Conservation (phyloP, 2,888 invertebrate species). For the Noctua janthina region DNA sequence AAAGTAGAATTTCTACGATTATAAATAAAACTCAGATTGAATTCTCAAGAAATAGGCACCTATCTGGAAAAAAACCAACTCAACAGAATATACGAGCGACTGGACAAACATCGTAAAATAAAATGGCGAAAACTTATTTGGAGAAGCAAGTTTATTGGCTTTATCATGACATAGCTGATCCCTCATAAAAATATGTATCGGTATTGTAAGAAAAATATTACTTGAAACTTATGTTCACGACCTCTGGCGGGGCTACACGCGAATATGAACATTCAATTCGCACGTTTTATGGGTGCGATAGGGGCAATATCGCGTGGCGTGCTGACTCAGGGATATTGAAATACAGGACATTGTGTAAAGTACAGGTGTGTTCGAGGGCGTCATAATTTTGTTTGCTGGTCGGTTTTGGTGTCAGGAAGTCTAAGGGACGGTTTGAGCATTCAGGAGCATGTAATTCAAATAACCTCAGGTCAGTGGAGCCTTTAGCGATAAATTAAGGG, state of each 20-base stretch:
- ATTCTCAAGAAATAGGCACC: constrained; percentile 24
- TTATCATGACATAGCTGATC: constrained; percentile 87
- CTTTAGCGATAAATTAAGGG: constrained; percentile 30
- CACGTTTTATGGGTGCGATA: constrained; percentile 73
- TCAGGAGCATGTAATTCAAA: constrained; percentile 64
- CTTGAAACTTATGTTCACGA: constrained; percentile 74
- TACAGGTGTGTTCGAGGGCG: constrained; percentile 77
- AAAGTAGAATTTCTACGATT: background rate
- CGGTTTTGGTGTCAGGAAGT: constrained; percentile 68
- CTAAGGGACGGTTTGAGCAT: constrained; percentile 60
- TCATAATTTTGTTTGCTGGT: constrained; percentile 70
- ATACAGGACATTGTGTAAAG: constrained; percentile 75
- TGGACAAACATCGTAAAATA: constrained; percentile 85
- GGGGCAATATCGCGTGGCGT: constrained; percentile 75
- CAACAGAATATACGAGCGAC: constrained; percentile 72
- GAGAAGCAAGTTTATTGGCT: constrained; percentile 84
- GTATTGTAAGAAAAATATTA: constrained; percentile 84
- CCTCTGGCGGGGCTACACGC: constrained; percentile 70
- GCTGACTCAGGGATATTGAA: constrained; percentile 78
- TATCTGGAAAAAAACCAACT: constrained; percentile 21
- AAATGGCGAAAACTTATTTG: constrained; percentile 85
- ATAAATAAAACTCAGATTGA: constrained; percentile 16
- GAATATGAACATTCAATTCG: constrained; percentile 79
- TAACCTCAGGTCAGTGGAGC: constrained; percentile 56
- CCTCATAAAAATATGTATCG: constrained; percentile 88